A percentile compares a stretch with the other conserved stretches of the same genome.
Conservation (phyloP, 2,797 vertebrate genomes). For the Sciurus carolinensis region DNA sequence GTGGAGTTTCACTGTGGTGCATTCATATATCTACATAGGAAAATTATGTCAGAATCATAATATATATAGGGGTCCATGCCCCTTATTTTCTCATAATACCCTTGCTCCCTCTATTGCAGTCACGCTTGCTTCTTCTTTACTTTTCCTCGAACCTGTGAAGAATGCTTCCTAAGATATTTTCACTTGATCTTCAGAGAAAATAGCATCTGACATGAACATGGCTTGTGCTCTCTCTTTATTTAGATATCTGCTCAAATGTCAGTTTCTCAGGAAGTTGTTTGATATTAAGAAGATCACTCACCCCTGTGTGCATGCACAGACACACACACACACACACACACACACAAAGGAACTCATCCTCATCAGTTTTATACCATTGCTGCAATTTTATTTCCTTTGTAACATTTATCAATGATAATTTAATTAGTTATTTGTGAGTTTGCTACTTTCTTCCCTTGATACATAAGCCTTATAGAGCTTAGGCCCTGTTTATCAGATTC, state of each 20-base stretch:
- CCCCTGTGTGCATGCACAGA: background rate
- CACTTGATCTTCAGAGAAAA: background rate
- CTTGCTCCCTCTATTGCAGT: background rate
- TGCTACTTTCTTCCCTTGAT: background rate
- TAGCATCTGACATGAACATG: background rate
- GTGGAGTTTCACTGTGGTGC: no score
- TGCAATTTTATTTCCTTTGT: background rate
- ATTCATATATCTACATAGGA: no score
- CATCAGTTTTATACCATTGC: background rate
- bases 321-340: fast-evolving
- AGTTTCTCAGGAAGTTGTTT: background rate
- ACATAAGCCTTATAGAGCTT: background rate
- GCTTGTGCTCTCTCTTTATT: background rate
- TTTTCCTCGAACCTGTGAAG: background rate
- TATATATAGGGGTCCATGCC: no score
- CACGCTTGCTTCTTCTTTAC: background rate
- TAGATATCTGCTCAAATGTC: background rate
- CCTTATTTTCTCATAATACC: background rate
- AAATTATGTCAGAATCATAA: background rate
- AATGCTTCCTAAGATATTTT: background rate
- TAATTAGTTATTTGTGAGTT: background rate
- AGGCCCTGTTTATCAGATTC: background rate
- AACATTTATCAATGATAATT: background rate
- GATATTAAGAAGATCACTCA: background rate
- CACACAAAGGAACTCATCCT: background rate